Conservation (phyloP, 2,888 invertebrate genomes). For the Macrosiphum euphorbiae region DNA sequence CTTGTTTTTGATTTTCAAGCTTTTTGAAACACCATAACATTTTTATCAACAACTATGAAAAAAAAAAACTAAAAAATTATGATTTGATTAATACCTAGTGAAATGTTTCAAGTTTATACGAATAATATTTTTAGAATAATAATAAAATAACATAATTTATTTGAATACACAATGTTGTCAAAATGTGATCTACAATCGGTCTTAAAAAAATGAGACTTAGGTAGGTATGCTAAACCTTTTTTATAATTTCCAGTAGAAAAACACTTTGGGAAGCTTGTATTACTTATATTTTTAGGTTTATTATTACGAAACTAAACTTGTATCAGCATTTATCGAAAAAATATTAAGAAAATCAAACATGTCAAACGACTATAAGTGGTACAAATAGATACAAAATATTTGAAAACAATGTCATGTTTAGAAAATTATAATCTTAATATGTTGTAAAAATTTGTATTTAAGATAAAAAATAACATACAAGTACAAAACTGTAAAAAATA, state of each 20-base stretch:
- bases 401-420: background rate
- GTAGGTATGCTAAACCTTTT: background rate
- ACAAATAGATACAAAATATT: background rate
- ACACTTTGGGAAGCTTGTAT: background rate
- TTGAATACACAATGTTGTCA: background rate
- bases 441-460: background rate
- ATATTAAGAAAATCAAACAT: background rate
- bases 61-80: background rate
- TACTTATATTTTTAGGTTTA: background rate
- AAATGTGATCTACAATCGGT: background rate
- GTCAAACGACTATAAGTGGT: background rate
- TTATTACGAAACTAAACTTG: background rate
- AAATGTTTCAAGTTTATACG: background rate
- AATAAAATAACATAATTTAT: background rate
- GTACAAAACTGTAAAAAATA: background rate
- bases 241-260: background rate
- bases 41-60: background rate
- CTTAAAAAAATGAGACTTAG: background rate
- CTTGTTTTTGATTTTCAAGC: background rate
- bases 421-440: background rate
- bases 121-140: background rate
- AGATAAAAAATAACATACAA: background rate
- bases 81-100: background rate
- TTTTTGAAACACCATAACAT: background rate
- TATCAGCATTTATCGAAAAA: background rate